Percentiles rank a stretch among this genome's conserved stretches.
Evolutionary conservation across 2,113 vertebrate species (phyloP).

Genomic region (Felis catus): DNA sequence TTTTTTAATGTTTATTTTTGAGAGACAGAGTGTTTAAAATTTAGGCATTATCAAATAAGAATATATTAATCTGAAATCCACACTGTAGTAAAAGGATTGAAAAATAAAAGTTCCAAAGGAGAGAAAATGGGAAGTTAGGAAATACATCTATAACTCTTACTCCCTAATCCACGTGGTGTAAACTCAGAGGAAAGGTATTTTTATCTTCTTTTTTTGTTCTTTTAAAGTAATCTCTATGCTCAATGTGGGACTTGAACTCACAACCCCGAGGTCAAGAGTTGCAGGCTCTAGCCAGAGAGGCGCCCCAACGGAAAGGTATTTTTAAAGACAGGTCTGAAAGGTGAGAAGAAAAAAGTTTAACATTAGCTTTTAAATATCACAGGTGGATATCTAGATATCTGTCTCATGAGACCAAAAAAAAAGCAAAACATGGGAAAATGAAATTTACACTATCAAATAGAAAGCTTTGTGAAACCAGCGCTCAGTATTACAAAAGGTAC

Average conservation of each 20-base stretch:
- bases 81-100: neutral
- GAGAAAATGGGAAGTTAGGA: neutral
- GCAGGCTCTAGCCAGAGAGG: neutral
- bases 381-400: neutral
- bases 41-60: neutral
- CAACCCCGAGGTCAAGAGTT: neutral
- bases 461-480: neutral
- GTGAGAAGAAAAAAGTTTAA: conserved; percentile 26
- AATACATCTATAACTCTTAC: neutral
- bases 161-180: neutral
- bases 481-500: neutral
- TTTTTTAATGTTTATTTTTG: too few relatives aligned
- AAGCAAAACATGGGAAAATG: neutral
- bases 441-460: neutral
- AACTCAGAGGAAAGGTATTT: neutral
- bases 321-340: neutral
- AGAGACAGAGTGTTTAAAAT: too few relatives aligned
- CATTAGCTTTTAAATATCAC: neutral
- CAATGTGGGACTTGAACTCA: neutral
- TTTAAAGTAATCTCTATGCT: neutral
- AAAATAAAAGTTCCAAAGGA: neutral
- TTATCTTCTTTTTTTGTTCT: neutral
- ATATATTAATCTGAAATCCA: conserved; percentile 35
- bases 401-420: neutral
- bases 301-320: neutral